Base-by-base conservation (phyloP, 2,888 invertebrate genomes). In the Caenorhabditis sp. region DNA sequence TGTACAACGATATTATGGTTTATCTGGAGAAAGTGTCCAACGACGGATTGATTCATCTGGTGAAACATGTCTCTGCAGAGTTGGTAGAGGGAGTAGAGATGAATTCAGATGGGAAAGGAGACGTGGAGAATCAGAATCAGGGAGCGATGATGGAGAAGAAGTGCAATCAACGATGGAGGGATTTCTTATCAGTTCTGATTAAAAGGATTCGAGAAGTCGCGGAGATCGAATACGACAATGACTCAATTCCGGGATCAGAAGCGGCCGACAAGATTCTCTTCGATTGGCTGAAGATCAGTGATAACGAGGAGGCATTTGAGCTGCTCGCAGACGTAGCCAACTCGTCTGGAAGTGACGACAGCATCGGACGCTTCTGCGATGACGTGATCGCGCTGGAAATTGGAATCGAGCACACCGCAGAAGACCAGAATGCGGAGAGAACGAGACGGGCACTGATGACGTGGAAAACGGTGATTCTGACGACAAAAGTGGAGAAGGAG, bases 381-480 rank as follows among this genome's bases (percentile, higher is more conserved):
- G 81, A 81, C 24, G 71, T 71, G 22, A 67, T 81, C 28, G 32
- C 58, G 1, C 35, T 64, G n/a, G 47, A 76, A 18, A 80, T 80
- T 20, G 55, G n/a, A n/a, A 18, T 70, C 3, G 74, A 74, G n/a
- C 4, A 32, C 3, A 5, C 18, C 13, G 55, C 56, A 1, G 47
- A 60, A n/a, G 35, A 69, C 22, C 47, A 74, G 44, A 67, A 65
- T 2, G 9, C 1, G 8, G 80, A 74, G 51, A 60, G 28, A 8
- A 56, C 20, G 6, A 40, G 71, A 37, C 18, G 70, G 47, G 26
- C 35, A 15, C 22, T 55, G 11, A 22, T 76, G 58, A 81, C 81
- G 6, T 81, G 81, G 81, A 81, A 81, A 28, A 55, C 65, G 1
- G 37, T 81, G 13, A 62, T 81, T 58, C 35, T 81, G 50, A 81